phyloP scores from a whole-genome alignment of 2,888 invertebrate species.

The Lydus trimaculatus region DNA sequence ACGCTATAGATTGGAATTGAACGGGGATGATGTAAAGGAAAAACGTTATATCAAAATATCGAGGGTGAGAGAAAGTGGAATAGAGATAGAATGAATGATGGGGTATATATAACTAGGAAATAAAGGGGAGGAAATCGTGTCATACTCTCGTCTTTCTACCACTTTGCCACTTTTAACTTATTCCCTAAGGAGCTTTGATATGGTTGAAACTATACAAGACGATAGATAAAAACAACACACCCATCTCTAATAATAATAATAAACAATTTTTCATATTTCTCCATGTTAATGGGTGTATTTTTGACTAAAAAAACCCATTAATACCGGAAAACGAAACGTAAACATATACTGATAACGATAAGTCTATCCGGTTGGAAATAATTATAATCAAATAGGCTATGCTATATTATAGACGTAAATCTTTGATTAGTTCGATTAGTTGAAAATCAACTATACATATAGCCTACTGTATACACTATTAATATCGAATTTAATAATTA shows the following conservation, averaged over 20 bases:
- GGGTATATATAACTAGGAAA: background rate
- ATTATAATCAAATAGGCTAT: background rate
- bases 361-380: background rate
- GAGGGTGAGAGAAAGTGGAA: background rate
- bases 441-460: background rate
- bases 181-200: background rate
- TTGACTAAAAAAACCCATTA: background rate
- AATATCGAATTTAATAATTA: background rate
- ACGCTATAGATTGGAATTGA: conserved; percentile 26
- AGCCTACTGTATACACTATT: background rate
- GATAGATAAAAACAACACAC: background rate
- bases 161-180: background rate
- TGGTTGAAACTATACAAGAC: background rate
- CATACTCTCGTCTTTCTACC: background rate
- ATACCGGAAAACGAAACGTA: background rate
- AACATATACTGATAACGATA: too few relatives aligned
- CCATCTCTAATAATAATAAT: too few relatives aligned
- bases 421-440: conserved; percentile 1
- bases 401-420: background rate
- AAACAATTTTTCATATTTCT: too few relatives aligned
- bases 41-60: background rate
- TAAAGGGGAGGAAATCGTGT: background rate
- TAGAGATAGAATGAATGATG: too few relatives aligned
- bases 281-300: background rate
- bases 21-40: conserved; percentile 17